Evolutionary conservation across 2,888 invertebrate genomes (phyloP).

Genomic region (Chymomyza caudatula): DNA sequence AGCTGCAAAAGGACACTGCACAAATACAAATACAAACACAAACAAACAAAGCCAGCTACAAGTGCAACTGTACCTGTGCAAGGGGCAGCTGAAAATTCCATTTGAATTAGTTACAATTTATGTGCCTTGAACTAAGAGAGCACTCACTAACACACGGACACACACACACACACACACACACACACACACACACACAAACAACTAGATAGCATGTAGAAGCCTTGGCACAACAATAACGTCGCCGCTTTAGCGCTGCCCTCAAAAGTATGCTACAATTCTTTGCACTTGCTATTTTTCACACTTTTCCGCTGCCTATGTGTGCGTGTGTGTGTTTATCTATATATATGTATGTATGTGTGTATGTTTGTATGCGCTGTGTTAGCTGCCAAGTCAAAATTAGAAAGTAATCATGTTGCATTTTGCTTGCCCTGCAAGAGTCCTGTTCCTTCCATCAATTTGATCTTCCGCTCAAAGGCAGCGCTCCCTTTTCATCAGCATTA

Average conservation of each 20-base stretch:
- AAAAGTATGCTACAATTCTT: constrained; percentile 41
- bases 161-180: background rate
- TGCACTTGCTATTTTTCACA: constrained; percentile 7
- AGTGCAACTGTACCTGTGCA: constrained; percentile 6
- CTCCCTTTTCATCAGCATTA: constrained; percentile 39
- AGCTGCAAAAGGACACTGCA: constrained; percentile 35
- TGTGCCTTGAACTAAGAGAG: constrained; percentile 20
- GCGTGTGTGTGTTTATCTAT: background rate
- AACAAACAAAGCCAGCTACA: constrained; percentile 6
- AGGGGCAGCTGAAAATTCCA: constrained; percentile 45
- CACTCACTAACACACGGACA: background rate
- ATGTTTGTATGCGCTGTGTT: constrained; percentile 34
- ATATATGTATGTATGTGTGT: background rate
- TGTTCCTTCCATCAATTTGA: background rate
- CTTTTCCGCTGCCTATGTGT: background rate
- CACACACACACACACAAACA: constrained; percentile 9
- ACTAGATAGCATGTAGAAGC: background rate
- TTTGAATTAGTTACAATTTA: constrained; percentile 44
- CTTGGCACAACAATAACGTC: constrained; percentile 1
- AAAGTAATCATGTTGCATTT: constrained; percentile 28
- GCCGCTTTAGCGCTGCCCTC: constrained; percentile 24
- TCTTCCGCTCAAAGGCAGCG: constrained; percentile 21
- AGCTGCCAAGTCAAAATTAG: constrained; percentile 10
- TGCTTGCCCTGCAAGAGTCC: constrained; percentile 6
- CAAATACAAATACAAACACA: background rate